A percentile compares a stretch with the other conserved stretches of the same genome.
Conservation (phyloP, 2,888 invertebrate genomes). For the Leptogaster cylindrica region DNA sequence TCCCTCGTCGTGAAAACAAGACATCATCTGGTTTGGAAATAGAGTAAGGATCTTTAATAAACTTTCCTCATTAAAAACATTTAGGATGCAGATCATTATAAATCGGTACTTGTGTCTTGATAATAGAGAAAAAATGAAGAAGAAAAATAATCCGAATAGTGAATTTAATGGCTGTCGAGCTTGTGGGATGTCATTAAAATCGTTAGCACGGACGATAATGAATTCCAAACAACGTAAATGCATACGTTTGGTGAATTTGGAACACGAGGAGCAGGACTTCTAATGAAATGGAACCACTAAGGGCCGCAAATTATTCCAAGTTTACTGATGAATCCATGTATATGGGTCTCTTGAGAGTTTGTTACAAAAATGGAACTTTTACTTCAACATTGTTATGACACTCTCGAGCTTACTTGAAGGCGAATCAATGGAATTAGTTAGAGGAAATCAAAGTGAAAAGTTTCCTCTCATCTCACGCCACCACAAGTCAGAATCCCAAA, state of each 20-base stretch:
- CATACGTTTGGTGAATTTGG: slow-evolving; percentile 5
- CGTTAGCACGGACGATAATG: slow-evolving; percentile 3
- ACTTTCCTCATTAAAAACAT: slow-evolving; percentile 1
- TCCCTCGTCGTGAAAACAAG: slow-evolving; percentile 66
- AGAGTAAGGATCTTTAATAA: slow-evolving; percentile 38
- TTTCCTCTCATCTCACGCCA: slow-evolving; percentile 13
- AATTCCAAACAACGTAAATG: slow-evolving; percentile 11
- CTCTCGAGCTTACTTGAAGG: background rate
- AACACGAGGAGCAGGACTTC: background rate
- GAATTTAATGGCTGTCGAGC: background rate
- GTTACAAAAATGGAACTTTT: background rate
- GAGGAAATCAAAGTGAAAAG: slow-evolving; percentile 28
- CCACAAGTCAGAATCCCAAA: background rate
- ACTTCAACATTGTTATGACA: slow-evolving; percentile 14
- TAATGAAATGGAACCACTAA: too few species aligned
- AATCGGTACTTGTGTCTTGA: background rate
- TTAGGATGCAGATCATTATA: slow-evolving; percentile 12
- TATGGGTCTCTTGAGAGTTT: background rate
- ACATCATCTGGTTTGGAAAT: slow-evolving; percentile 59
- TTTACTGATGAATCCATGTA: slow-evolving; percentile 3
- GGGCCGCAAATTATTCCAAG: slow-evolving; percentile 22
- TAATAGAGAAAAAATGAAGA: background rate
- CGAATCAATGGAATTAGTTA: slow-evolving; percentile 29
- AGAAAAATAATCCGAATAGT: too few species aligned
- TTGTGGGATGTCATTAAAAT: slow-evolving; percentile 10